Evolutionary conservation across 2,888 invertebrate genomes (phyloP), one percentile per base, ranked within the genome.

Genomic region (Drosophila tripunctata): DNA sequence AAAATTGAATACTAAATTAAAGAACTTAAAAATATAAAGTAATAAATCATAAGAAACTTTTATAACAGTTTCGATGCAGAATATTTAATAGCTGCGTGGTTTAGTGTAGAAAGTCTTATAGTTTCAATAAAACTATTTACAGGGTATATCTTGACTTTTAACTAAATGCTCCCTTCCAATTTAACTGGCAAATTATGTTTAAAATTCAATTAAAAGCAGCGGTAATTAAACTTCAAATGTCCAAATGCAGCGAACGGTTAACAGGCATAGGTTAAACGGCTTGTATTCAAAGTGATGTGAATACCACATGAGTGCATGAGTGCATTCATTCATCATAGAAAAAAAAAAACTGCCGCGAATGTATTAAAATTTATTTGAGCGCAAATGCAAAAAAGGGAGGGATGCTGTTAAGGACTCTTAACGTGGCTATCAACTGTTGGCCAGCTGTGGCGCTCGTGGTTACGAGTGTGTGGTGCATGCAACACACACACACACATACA

Each of bases 281-380:
- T 33, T 19, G 48, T 62, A 45, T 24, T 70, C 47, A 41, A 66
- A 57, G 71, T 38, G n/a, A 38, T 30, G 48, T 41, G 30, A 50
- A 64, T 48, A 19, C 15, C 47, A 47, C 55, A 48, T 36, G 44
- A 56, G 14, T 40, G 57, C 52, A 44, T 48, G 40, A 52, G 36
- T 51, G 66, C 58, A 75, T 69, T 52, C 62, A 62, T 38, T 45
- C 19, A 56, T 14, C 44, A 24, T 14, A 38, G 45, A 55, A 58
- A 43, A 27, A 21, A 51, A 44, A 27, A 30, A 17, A 5, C 27
- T 27, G 27, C 61, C 56, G n/a, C 55, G 41, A 51, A 31, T 64
- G 38, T 64, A 74, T 68, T 73, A 45, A 77, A 75, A 77, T 56
- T 68, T 62, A 61, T 73, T 78, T 78, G 61, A 73, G 73, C 56